phyloP scores from a whole-genome alignment of 2,113 vertebrate species.

The Psammodynastes pulverulentus region DNA sequence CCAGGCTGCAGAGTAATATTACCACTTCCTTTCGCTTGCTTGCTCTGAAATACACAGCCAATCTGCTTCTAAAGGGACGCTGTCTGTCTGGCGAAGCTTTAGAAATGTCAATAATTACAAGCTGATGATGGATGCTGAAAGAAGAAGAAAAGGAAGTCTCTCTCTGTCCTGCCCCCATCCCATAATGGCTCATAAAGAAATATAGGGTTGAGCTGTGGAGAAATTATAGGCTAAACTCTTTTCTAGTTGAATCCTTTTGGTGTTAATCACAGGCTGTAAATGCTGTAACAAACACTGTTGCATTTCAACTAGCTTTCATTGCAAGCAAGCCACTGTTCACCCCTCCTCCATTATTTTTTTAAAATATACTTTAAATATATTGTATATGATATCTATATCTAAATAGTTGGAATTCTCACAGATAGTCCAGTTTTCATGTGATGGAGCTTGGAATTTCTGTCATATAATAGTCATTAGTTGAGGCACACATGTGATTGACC shows the following conservation, averaged over 20 bases:
- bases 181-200: slow-evolving; percentile 76
- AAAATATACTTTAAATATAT: not conserved
- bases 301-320: slow-evolving; percentile 74
- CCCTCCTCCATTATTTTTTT: slow-evolving; percentile 11
- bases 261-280: slow-evolving; percentile 84
- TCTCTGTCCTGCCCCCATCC: slow-evolving; percentile 58
- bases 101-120: slow-evolving; percentile 86
- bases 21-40: slow-evolving; percentile 63
- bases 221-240: slow-evolving; percentile 82
- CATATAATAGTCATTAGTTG: not conserved
- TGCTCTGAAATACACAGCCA: slow-evolving; percentile 74
- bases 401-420: not conserved
- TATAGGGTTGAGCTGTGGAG: slow-evolving; percentile 75
- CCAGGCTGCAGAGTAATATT: slow-evolving; percentile 75
- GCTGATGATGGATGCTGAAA: slow-evolving; percentile 81
- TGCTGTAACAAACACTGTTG: slow-evolving; percentile 80
- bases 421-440: not conserved
- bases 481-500: not conserved
- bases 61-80: slow-evolving; percentile 75
- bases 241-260: slow-evolving; percentile 80
- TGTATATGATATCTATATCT: not conserved
- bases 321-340: slow-evolving; percentile 44
- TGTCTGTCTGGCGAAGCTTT: slow-evolving; percentile 84
- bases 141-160: slow-evolving; percentile 32
- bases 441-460: not conserved